phyloP scores from a whole-genome alignment of 2,888 invertebrate species.

The Macaria notata region DNA sequence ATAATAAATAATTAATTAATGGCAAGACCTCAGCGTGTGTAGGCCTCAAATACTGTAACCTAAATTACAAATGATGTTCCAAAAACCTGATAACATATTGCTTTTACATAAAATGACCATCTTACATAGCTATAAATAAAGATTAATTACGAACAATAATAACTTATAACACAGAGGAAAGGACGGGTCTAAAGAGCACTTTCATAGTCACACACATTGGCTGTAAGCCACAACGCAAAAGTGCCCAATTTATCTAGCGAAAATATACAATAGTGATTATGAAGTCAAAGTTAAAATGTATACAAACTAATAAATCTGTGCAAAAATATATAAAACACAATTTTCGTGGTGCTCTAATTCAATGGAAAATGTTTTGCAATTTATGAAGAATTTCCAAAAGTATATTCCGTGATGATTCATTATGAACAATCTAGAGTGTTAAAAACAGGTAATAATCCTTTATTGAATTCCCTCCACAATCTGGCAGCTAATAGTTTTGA shows the following conservation, averaged over 20 bases:
- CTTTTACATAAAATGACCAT: slow-evolving; percentile 36
- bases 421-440: too few species aligned
- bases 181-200: slow-evolving; percentile 32
- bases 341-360: background rate
- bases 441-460: too few species aligned
- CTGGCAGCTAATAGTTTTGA: too few species aligned
- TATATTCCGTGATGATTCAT: too few species aligned
- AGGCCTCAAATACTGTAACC: too few species aligned
- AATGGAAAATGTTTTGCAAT: too few species aligned
- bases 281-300: slow-evolving; percentile 18
- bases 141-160: slow-evolving; percentile 21
- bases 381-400: too few species aligned
- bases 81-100: slow-evolving; percentile 35
- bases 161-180: slow-evolving; percentile 28
- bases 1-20: too few species aligned
- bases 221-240: slow-evolving; percentile 18
- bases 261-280: slow-evolving; percentile 9
- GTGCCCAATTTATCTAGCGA: slow-evolving; percentile 24
- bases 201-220: slow-evolving; percentile 16
- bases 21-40: too few species aligned
- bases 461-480: too few species aligned
- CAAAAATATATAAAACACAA: slow-evolving; percentile 24
- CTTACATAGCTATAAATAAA: slow-evolving; percentile 22
- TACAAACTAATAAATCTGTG: slow-evolving; percentile 26
- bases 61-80: background rate